phyloP scores from a whole-genome alignment of 1,140 invertebrate genomes.

The Drosophila saltans region DNA sequence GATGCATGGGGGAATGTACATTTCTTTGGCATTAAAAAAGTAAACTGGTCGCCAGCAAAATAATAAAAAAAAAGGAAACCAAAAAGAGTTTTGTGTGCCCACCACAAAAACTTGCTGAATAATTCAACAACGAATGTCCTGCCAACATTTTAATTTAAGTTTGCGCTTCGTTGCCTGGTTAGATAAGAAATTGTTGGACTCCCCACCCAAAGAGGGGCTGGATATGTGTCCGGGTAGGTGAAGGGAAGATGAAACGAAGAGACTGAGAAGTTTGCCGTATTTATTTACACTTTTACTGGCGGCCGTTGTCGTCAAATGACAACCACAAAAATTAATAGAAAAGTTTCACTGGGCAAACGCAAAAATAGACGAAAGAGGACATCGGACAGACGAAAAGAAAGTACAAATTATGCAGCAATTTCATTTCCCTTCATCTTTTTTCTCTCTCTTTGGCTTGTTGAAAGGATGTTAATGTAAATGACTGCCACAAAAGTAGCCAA shows the following conservation, averaged over 20 bases:
- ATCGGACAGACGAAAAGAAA: constrained; percentile 51
- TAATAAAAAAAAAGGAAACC: constrained; percentile 38
- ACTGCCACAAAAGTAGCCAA: constrained; percentile 55
- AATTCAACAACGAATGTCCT: constrained; percentile 79
- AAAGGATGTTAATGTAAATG: constrained; percentile 82
- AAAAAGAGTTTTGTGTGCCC: constrained; percentile 48
- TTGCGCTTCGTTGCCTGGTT: constrained; percentile 69
- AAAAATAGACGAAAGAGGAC: constrained; percentile 42
- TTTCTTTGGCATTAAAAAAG: constrained; percentile 48
- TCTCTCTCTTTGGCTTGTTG: constrained; percentile 37
- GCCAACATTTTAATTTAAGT: constrained; percentile 81
- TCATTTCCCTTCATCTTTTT: constrained; percentile 51
- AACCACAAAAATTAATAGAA: constrained; percentile 77
- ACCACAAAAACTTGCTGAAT: constrained; percentile 65
- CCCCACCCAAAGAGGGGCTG: neutral
- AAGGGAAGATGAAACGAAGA: neutral
- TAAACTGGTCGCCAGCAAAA: constrained; percentile 39
- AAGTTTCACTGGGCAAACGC: constrained; percentile 68
- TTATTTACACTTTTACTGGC: constrained; percentile 77
- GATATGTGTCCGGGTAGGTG: neutral
- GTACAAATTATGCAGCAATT: constrained; percentile 81
- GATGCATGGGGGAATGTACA: constrained; percentile 34
- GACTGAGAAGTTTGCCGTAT: constrained; percentile 38
- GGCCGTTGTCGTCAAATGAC: constrained; percentile 57
- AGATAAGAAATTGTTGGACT: constrained; percentile 65